A percentile compares a stretch with the other conserved stretches of the same genome.
These are phyloP conservation scores for Phenganax marumi DNA, from an alignment of 92 coral and sea anemone genomes.

Conservation along the genomic window DNA sequence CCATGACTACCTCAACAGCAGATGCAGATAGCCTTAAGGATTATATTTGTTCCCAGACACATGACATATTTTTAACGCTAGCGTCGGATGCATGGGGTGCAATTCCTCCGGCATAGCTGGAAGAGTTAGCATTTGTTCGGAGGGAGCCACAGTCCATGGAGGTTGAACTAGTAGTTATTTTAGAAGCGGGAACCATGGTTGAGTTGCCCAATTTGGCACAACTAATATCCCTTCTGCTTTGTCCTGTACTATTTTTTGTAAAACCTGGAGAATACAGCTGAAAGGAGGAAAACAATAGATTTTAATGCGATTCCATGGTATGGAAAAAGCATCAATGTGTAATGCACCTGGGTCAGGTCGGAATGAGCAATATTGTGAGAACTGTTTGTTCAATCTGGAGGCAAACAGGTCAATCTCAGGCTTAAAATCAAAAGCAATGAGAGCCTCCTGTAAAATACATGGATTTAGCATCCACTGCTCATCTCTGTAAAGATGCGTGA, in stretches of 20 bases:
- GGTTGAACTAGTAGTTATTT: background rate
- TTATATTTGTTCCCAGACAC: background rate
- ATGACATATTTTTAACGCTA: slow-evolving; percentile 10
- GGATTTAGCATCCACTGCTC: slow-evolving; percentile 59
- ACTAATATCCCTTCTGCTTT: slow-evolving; percentile 50
- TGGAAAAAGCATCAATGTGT: slow-evolving; percentile 55
- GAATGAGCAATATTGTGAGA: slow-evolving; percentile 49
- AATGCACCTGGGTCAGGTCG: slow-evolving; percentile 59
- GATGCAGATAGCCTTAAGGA: background rate
- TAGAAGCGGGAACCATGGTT: slow-evolving; percentile 5
- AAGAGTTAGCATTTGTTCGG: background rate
- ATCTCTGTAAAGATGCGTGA: slow-evolving; percentile 54
- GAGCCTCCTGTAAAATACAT: slow-evolving; percentile 34
- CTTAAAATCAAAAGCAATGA: slow-evolving; percentile 28
- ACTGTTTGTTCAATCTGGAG: slow-evolving; percentile 54
- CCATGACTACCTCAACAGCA: background rate
- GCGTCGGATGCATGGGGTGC: background rate
- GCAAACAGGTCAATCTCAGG: slow-evolving; percentile 59
- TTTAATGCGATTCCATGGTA: slow-evolving; percentile 47
- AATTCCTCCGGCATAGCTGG: background rate
- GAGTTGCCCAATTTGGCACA: slow-evolving; percentile 6
- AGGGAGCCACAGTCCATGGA: background rate
- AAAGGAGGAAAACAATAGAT: slow-evolving; percentile 67
- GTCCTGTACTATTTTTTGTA: slow-evolving; percentile 59
- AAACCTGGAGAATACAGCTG: slow-evolving; percentile 53